phyloP scores from a whole-genome alignment of 2,888 invertebrate species.

The Augiades crinisus region DNA sequence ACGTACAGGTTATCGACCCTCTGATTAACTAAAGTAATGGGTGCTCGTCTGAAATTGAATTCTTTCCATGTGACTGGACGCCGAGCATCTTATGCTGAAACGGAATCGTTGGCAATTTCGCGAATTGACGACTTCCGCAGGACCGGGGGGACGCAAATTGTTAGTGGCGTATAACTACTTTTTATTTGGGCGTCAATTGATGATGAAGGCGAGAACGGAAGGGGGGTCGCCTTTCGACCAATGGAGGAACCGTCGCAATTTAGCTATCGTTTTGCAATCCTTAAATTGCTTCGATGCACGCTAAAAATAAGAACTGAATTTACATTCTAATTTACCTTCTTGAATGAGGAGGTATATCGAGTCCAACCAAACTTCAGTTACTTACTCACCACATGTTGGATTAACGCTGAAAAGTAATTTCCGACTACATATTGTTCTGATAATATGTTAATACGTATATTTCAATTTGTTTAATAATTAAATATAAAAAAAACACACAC shows the following conservation, averaged over 20 bases:
- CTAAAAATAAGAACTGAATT: not conserved
- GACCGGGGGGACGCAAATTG: conserved; percentile 55
- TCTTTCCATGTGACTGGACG: conserved; percentile 29
- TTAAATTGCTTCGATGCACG: not conserved
- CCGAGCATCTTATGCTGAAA: conserved; percentile 38
- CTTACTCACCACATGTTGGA: no score
- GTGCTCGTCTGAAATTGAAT: conserved; percentile 17
- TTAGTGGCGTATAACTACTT: conserved; percentile 41
- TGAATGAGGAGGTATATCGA: no score
- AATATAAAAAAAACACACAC: no score
- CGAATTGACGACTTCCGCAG: conserved; percentile 65
- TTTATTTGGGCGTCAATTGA: conserved; percentile 50
- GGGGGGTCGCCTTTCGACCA: conserved; percentile 42
- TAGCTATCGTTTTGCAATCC: not conserved
- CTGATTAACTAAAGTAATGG: conserved; percentile 16
- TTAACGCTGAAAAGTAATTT: no score
- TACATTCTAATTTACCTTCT: no score
- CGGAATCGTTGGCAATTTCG: conserved; percentile 56
- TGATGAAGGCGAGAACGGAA: conserved; percentile 44
- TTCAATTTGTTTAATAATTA: no score
- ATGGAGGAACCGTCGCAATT: conserved; percentile 33
- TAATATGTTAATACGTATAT: no score
- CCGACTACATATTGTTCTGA: no score
- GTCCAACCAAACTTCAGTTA: no score
- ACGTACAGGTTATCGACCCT: conserved; percentile 16